Evolutionary conservation across 2,888 invertebrate species (phyloP).

Genomic region (Nebria brevicollis): DNA sequence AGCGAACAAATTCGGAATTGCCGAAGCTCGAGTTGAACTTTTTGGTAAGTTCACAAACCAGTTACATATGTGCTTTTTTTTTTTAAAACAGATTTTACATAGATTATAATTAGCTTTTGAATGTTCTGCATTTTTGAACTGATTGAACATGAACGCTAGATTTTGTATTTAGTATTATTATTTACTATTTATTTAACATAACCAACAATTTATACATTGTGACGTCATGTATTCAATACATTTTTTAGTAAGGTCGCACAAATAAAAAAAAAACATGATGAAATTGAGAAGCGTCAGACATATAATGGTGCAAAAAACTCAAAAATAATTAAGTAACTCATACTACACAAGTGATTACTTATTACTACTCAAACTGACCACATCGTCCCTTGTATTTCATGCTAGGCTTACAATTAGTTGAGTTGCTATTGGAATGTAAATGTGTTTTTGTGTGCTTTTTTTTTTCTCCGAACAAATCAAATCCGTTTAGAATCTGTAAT

Average conservation of each 20-base stretch:
- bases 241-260: no score
- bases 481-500: slow-evolving; percentile 82
- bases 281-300: slow-evolving; percentile 39
- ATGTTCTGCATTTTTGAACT: slow-evolving; percentile 35
- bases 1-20: slow-evolving; percentile 85
- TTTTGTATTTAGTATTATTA: slow-evolving; percentile 7
- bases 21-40: slow-evolving; percentile 82
- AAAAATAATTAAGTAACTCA: background rate
- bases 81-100: background rate
- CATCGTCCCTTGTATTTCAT: background rate
- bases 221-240: no score
- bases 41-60: slow-evolving; percentile 72
- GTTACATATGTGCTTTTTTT: slow-evolving; percentile 26
- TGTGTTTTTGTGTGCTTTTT: background rate
- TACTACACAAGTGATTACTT: slow-evolving; percentile 4
- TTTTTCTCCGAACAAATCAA: slow-evolving; percentile 51
- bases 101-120: background rate
- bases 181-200: background rate
- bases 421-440: background rate
- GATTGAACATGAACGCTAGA: slow-evolving; percentile 3
- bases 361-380: slow-evolving; percentile 19
- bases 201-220: background rate
- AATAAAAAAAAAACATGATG: slow-evolving; percentile 14
- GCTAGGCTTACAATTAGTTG: background rate
- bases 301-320: slow-evolving; percentile 28